A percentile compares a stretch with the other conserved stretches of the same genome.
Conservation (phyloP, 2,797 vertebrate species). For the Odontamblyopus rebecca region DNA sequence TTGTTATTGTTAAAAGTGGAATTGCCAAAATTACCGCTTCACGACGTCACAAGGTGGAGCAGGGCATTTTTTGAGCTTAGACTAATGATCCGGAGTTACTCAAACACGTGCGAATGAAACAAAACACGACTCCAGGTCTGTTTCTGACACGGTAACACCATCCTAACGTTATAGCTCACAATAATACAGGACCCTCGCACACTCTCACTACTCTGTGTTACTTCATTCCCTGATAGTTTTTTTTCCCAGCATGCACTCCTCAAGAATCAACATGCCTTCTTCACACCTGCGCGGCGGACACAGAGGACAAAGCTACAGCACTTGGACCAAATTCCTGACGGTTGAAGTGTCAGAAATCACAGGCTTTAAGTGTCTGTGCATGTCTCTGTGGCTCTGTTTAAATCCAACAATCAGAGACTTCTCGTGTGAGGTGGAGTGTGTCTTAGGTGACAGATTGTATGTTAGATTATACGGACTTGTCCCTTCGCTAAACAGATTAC, state of each 20-base stretch:
- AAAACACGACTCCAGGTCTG: too few species aligned
- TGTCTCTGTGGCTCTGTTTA: slow-evolving; percentile 13
- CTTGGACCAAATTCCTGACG: background rate
- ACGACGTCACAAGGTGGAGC: too few species aligned
- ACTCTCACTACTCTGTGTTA: too few species aligned
- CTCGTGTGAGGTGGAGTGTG: background rate
- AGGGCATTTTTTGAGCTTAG: too few species aligned
- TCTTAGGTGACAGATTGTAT: slow-evolving; percentile 1
- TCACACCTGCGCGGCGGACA: background rate
- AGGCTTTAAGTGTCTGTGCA: slow-evolving; percentile 8
- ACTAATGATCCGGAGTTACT: too few species aligned
- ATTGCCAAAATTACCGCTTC: too few species aligned
- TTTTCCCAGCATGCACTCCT: background rate
- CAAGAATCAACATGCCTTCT: background rate
- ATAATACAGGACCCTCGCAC: background rate
- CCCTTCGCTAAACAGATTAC: background rate
- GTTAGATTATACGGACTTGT: background rate
- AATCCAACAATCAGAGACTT: background rate
- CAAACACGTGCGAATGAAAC: too few species aligned
- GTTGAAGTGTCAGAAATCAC: background rate
- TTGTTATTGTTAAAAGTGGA: too few species aligned
- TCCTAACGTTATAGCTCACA: too few species aligned
- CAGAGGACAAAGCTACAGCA: background rate
- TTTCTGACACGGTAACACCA: too few species aligned
- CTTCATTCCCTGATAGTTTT: too few species aligned